phyloP scores from a whole-genome alignment of 2,888 invertebrate species.

The Amaurobius ferox region DNA sequence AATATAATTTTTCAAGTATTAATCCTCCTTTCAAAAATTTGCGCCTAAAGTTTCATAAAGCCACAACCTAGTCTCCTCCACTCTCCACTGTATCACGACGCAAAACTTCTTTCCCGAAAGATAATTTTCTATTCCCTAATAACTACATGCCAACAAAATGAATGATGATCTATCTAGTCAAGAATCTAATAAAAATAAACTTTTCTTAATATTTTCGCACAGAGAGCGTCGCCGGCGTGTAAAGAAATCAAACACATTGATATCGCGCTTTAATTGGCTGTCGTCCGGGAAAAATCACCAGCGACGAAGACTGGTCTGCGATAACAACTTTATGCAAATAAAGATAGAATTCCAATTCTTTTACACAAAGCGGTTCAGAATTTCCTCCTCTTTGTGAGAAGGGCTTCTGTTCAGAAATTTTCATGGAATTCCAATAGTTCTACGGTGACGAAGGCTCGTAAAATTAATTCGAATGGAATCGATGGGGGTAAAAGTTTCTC shows the following conservation, averaged over 20 bases:
- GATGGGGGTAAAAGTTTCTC: slow-evolving; percentile 29
- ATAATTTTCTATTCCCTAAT: no score
- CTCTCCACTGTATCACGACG: no score
- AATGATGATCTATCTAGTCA: no score
- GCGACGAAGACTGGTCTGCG: slow-evolving; percentile 28
- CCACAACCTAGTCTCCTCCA: no score
- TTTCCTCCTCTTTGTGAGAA: slow-evolving; percentile 36
- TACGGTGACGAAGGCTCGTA: slow-evolving; percentile 23
- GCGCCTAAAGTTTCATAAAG: no score
- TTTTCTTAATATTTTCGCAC: no score
- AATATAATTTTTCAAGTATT: no score
- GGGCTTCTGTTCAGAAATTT: slow-evolving; percentile 61
- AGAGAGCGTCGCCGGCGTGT: no score
- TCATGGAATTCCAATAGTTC: slow-evolving; percentile 71
- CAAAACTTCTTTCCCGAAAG: no score
- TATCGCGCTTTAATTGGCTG: background rate
- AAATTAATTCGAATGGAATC: slow-evolving; percentile 49
- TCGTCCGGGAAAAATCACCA: background rate
- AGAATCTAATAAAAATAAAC: no score
- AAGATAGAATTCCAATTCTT: slow-evolving; percentile 70
- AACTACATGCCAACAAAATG: no score
- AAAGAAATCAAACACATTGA: background rate
- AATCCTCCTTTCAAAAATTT: no score
- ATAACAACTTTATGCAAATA: slow-evolving; percentile 64
- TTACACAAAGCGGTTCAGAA: slow-evolving; percentile 40